These are phyloP conservation scores for Meghimatium bilineatum DNA, from an alignment of 2,888 invertebrate genomes.

Conservation along the genomic window DNA sequence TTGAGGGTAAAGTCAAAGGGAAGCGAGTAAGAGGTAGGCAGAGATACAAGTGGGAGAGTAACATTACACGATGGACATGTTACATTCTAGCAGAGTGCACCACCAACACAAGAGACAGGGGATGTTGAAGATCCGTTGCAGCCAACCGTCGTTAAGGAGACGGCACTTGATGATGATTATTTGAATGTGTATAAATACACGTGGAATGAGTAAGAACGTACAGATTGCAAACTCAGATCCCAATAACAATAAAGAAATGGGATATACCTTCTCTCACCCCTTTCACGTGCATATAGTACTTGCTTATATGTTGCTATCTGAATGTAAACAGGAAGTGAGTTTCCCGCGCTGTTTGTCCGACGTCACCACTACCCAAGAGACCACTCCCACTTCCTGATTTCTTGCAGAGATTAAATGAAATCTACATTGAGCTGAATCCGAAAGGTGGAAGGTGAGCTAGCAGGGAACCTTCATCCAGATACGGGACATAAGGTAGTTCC, in stretches of 20 bases:
- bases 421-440: neutral
- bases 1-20: too few relatives aligned
- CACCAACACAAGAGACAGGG: too few relatives aligned
- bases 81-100: too few relatives aligned
- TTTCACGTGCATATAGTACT: neutral
- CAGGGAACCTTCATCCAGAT: too few relatives aligned
- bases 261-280: neutral
- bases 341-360: neutral
- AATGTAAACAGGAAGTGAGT: neutral
- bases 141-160: too few relatives aligned
- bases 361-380: neutral
- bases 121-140: too few relatives aligned
- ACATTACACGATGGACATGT: too few relatives aligned
- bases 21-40: too few relatives aligned
- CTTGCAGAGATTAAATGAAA: neutral
- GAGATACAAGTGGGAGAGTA: too few relatives aligned
- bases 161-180: too few relatives aligned
- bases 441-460: neutral
- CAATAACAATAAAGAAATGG: neutral
- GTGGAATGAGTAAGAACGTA: neutral
- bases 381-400: neutral
- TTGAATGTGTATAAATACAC: neutral
- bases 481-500: too few relatives aligned
- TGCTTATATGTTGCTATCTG: neutral
- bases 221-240: neutral